Evolutionary conservation across 2,797 vertebrate genomes (phyloP), one percentile per base, ranked within the genome.

Genomic region (Hippoglossus hippoglossus): DNA sequence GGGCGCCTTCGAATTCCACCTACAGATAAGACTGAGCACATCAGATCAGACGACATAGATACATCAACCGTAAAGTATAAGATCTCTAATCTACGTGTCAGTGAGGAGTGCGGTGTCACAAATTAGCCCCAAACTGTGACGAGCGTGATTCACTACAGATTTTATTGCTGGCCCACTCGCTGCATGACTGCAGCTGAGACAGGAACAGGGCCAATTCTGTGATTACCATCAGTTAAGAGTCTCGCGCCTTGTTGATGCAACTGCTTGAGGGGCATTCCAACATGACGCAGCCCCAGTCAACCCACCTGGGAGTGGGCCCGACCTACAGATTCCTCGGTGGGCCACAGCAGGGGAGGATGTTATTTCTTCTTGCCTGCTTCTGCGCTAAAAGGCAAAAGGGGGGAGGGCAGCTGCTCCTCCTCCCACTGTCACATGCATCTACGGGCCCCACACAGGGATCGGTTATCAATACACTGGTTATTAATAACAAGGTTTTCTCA

Each of bases 261-360:
- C 89, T 91, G 91, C 89, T 85, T 1, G 41, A 87, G 90, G 90
- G 88, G 81, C 87, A 92, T 93, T 93, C 91, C 93, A 75, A 7
- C 46, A 36, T 31, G 63, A 88, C 77, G 54, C 75, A 75, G 84
- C 63, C 81, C 67, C 55, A 62, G n/a, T 67, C 73, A 41, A 76
- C 67, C 89, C 72, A 85, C 90, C 82, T 49, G 58, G 31, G 81
- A 87, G 86, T 10, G 57, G 77, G 70, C 60, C 71, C 59, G 78
- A 85, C 85, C 83, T 78, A 67, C 63, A 82, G 90, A 91, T 87
- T 87, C 88, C 84, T 87, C 71, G n/a, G 81, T 34, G 81, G 78
- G 84, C 89, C 87, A 84, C 86, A 72, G 59, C 83, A 82, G 90
- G 87, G 88, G 82, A 90, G 92, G 87, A 84, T 91, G 91, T 92